These are phyloP conservation scores for Sphaeramia orbicularis DNA, from an alignment of 2,797 vertebrate genomes.

Conservation along the genomic window DNA sequence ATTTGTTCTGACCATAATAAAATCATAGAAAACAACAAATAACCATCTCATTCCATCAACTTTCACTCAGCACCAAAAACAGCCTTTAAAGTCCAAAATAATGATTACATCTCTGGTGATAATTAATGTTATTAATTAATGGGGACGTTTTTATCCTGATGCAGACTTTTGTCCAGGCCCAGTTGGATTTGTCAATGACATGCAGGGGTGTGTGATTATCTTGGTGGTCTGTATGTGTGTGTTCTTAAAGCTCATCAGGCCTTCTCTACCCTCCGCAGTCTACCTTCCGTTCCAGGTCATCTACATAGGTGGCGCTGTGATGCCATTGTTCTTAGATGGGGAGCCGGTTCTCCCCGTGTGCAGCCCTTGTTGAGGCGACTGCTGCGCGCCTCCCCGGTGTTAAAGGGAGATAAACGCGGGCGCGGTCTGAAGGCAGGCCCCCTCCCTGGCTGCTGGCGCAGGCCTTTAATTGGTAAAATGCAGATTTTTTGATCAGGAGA, in stretches of 20 bases:
- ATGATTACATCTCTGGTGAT: too few relatives aligned
- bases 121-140: too few relatives aligned
- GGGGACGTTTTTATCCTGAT: too few relatives aligned
- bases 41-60: too few relatives aligned
- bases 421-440: constrained; percentile 85
- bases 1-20: too few relatives aligned
- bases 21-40: too few relatives aligned
- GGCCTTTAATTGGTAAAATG: constrained; percentile 99
- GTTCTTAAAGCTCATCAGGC: constrained; percentile 42
- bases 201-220: not conserved
- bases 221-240: constrained; percentile 58
- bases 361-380: constrained; percentile 72
- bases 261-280: constrained; percentile 29
- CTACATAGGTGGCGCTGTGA: constrained; percentile 71
- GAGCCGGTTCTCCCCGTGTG: constrained; percentile 77
- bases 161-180: not conserved
- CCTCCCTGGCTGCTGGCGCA: constrained; percentile 91
- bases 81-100: too few relatives aligned
- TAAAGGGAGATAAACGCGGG: constrained; percentile 92
- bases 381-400: constrained; percentile 89
- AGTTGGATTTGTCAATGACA: not conserved
- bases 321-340: constrained; percentile 77
- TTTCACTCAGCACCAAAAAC: too few relatives aligned
- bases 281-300: constrained; percentile 44
- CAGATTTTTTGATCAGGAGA: constrained; percentile 98